Base-by-base conservation (phyloP, 2,888 invertebrate species). In the Syrphus vitripennis region DNA sequence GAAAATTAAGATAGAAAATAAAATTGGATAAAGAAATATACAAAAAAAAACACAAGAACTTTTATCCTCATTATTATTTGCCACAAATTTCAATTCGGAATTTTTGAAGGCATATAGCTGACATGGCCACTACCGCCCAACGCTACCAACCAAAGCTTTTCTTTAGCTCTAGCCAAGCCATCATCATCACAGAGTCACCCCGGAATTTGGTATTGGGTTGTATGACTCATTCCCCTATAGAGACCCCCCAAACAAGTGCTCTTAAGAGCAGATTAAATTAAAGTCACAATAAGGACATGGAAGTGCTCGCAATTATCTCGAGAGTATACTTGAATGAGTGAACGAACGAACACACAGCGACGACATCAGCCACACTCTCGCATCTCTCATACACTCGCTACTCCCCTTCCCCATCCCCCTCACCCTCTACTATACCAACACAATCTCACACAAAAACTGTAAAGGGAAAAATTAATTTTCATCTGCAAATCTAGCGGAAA, bases 271-370 rank as follows among this genome's bases (percentile, higher is more conserved):
- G 86, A 86, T 86, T 86, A 82, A 86, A 86, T 86, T 86, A 86
- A 86, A 82, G 82, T 86, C 86, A 82, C 86, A 82, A 86, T 86
- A 82, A 82, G 86, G 82, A 86, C 82, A 74, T 82, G 77, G 69
- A 86, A 86, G 86, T 86, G 86, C 86, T 86, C 82, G 86, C 86
- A 86, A 86, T 86, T 86, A 86, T 86, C 86, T 86, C 82, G 72
- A 86, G 82, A 82, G 86, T 78, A 74, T 69, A 86, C 82, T 86
- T 74, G 74, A 82, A 78, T 61, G 59, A 84, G 53, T 75, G 70
- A 81, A 81, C 50, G 69, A 69, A 78, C 78, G 72, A 69, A 42
- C 21, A 59, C 37, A 83, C 24, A 26, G 19, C 26, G 21, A 14
- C 16, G 19, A 14, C 10, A 45, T 16, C 37, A 14, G 1, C 26